phyloP scores from a whole-genome alignment of 2,113 vertebrate genomes.

The Dendropsophus ebraccatus region DNA sequence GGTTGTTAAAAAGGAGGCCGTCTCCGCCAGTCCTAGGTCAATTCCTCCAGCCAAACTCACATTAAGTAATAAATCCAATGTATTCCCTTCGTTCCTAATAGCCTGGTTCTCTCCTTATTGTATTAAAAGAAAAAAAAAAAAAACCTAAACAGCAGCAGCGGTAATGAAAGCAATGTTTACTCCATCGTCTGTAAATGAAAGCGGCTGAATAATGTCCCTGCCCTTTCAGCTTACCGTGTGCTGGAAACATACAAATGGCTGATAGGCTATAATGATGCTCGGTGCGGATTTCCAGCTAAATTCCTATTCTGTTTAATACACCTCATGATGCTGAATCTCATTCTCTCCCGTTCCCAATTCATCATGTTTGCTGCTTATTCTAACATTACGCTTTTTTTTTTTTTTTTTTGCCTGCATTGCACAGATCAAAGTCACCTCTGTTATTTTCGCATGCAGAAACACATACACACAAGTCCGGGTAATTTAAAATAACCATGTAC shows the following conservation, averaged over 20 bases:
- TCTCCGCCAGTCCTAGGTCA: neutral
- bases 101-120: neutral
- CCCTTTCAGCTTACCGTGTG: neutral
- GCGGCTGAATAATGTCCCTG: conserved; percentile 6
- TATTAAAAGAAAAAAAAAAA: no score
- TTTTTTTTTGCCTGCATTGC: neutral
- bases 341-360: neutral
- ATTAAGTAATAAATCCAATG: neutral
- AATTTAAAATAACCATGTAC: conserved; percentile 65
- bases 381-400: no score
- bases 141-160: neutral
- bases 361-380: conserved; percentile 20
- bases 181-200: conserved; percentile 1
- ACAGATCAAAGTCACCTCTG: conserved; percentile 14
- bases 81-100: neutral
- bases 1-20: neutral
- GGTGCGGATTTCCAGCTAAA: neutral
- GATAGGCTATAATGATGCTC: conserved; percentile 13
- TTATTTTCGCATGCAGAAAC: neutral
- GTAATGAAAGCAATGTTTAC: conserved; percentile 1
- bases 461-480: conserved; percentile 55
- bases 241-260: neutral
- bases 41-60: neutral
- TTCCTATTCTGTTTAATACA: neutral
- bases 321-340: neutral